Evolutionary conservation across 1,140 invertebrate genomes (phyloP), one percentile per base, ranked within the genome.

Genomic region (Chionoecetes opilio): DNA sequence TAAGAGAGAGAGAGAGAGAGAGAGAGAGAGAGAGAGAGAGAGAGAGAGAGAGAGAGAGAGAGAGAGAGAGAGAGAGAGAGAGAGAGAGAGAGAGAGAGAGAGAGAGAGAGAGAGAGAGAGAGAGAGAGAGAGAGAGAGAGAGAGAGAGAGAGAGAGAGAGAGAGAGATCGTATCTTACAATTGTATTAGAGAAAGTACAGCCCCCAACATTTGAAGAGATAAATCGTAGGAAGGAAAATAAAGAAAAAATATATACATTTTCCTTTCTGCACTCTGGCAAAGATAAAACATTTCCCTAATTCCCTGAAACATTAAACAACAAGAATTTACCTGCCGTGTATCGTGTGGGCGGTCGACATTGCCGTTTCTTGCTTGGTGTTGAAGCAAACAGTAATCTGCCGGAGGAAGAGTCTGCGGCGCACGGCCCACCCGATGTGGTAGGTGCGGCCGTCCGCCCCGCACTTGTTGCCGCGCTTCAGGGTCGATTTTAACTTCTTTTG

Each of bases 261-360:
- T 53, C 46, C 46, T 17, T 53, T 17, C 46, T 53, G n/a, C 38
- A 0, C 6, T 82, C 46, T 17, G 6, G 34, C 26, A 35, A 90
- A 34, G n/a, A n/a, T 17, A 53, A 53, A 37, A 0, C 11, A 29
- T 63, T 34, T 31, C 29, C 0, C 14, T 11, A 11, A 46, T 29
- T 34, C 26, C 3, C 46, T 9, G 17, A 26, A 26, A 2, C 5
- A 53, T 14, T 63, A 75, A 38, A 90, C 1, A 0, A 0, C 17
- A 38, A n/a, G 11, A 21, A 8, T 21, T 93, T 86, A 93, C 92
- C 92, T 93, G n/a, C 92, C 92, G 9, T 86, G 29, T 6, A 93
- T 63, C 38, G 6, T 63, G 85, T 93, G 92, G 3, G 21, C 17
- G 2, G 84, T 21, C 26, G 32, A 93, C 34, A 85, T 11, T n/a